phyloP scores from a whole-genome alignment of 2,888 invertebrate species.

The Lamellibrachia satsuma region DNA sequence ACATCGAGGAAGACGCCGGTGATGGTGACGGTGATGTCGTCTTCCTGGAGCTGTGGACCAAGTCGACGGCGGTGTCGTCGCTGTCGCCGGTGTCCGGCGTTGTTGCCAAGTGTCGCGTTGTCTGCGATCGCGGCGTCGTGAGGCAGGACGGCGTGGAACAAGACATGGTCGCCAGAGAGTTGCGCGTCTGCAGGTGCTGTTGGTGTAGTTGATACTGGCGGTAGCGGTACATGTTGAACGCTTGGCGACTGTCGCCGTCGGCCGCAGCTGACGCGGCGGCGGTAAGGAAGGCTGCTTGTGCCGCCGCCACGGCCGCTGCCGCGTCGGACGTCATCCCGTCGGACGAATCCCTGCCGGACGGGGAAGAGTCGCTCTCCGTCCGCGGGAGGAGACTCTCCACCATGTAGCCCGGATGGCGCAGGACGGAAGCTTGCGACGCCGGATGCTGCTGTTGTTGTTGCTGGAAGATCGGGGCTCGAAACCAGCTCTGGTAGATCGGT shows the following conservation, averaged over 20 bases:
- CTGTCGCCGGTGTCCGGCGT: not conserved
- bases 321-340: constrained; percentile 35
- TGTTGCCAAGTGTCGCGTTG: not conserved
- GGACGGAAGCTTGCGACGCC: not conserved
- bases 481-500: constrained; percentile 57
- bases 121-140: not conserved
- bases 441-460: not conserved
- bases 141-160: not conserved
- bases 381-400: not conserved
- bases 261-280: not conserved
- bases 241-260: not conserved
- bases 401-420: not conserved
- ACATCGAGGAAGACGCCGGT: not conserved
- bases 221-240: not conserved
- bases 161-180: not conserved
- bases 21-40: not conserved
- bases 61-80: not conserved
- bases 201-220: not conserved
- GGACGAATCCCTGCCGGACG: constrained; percentile 43
- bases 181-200: not conserved
- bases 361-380: constrained; percentile 29
- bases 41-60: not conserved
- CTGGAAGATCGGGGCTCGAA: constrained; percentile 43
- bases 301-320: constrained; percentile 17
- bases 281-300: not conserved